Percentiles rank a stretch among this genome's conserved stretches.
Evolutionary conservation across 2,888 invertebrate genomes (phyloP).

Genomic region (Luffia ferchaultella): DNA sequence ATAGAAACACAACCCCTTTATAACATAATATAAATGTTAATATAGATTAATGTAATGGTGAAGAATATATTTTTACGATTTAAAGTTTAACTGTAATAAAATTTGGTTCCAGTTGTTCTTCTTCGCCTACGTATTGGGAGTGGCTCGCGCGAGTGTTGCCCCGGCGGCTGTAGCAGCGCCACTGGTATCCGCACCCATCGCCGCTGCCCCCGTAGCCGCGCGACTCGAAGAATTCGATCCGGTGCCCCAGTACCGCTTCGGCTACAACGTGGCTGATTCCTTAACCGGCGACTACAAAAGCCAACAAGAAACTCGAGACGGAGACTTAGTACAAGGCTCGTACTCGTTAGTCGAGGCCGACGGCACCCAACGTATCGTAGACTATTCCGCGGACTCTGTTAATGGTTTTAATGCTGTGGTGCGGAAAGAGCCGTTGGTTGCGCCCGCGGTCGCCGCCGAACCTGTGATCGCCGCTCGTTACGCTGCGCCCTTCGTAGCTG

Average conservation of each 20-base stretch:
- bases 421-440: constrained; percentile 35
- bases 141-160: constrained; percentile 33
- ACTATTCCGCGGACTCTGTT: constrained; percentile 45
- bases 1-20: no score
- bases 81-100: no score
- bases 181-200: constrained; percentile 19
- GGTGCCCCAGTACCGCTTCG: constrained; percentile 63
- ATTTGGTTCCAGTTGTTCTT: constrained; percentile 38
- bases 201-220: constrained; percentile 17
- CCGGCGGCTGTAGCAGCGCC: constrained; percentile 30
- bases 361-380: constrained; percentile 45
- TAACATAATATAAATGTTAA: no score
- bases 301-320: constrained; percentile 57
- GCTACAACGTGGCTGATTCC: constrained; percentile 49
- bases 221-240: constrained; percentile 52
- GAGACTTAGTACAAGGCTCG: constrained; percentile 57
- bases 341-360: constrained; percentile 52
- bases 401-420: constrained; percentile 54
- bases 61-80: no score
- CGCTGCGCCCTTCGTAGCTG: constrained; percentile 27
- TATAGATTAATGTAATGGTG: no score
- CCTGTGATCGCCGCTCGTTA: constrained; percentile 23
- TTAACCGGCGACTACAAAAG: constrained; percentile 56
- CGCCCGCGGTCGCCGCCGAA: constrained; percentile 26
- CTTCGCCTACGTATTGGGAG: constrained; percentile 38